Evolutionary conservation across 2,888 invertebrate genomes (phyloP), one percentile per base, ranked within the genome.

Genomic region (Drosophila bunnanda): DNA sequence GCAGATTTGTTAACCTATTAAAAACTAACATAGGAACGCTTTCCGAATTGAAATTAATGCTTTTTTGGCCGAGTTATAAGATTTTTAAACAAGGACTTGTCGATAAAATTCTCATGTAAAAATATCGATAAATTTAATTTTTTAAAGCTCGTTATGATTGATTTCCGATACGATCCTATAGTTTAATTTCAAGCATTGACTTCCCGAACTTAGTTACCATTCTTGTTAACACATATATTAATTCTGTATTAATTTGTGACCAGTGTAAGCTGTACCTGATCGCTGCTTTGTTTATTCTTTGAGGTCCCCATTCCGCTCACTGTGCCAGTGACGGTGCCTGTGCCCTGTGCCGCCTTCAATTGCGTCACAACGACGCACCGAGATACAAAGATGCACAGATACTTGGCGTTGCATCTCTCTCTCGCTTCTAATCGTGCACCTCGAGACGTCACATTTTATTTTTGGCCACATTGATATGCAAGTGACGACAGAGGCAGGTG

Each of bases 381-480:
- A 13, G 54, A 60, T 59, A 54, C 59, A 20, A 53, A 28, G 46
- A 30, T 44, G 4, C 44, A 25, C 25, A 58, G 12, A 54, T 50
- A 32, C 48, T 50, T 30, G 30, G 48, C 32, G 13, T 5, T 48
- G 62, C 34, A 41, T 25, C 36, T 65, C 67, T 67, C 78, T 75
- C 76, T 66, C 75, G 68, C 69, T 69, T 69, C 73, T 83, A 83
- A 82, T 81, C 83, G 81, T 81, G 82, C 81, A 77, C 70, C 76
- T 67, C 60, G 65, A 78, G 81, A 69, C 79, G 81, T 82, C 83
- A 81, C 81, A 81, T 82, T 82, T 81, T 82, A 77, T 82, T 82
- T 81, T 81, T 39, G 82, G 81, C 78, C 79, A 70, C 81, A 83
- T 82, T 83, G 83, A 82, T 82, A 83, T 83, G 82, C 82, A 82